Conservation (phyloP, 2,797 vertebrate genomes). For the Cirrhinus molitorella region DNA sequence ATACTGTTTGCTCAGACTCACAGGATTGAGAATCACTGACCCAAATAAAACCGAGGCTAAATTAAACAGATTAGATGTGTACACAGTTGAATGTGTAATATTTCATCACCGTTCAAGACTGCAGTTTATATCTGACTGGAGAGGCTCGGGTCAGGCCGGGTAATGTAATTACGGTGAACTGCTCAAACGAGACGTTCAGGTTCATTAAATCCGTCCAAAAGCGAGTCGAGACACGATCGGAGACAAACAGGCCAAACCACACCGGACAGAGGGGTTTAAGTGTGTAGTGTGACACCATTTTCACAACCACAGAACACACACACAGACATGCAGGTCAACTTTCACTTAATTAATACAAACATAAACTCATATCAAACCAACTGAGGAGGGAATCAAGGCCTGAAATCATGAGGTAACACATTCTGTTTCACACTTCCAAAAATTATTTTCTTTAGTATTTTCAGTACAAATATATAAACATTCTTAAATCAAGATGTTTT, state of each 20-base stretch:
- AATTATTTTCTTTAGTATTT: neutral
- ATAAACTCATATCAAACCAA: neutral
- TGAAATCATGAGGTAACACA: neutral
- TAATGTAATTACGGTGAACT: neutral
- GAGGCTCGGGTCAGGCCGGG: neutral
- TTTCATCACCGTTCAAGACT: neutral
- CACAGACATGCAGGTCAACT: too few species aligned
- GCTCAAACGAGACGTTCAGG: conserved; percentile 2
- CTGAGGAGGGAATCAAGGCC: neutral
- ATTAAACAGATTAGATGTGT: neutral
- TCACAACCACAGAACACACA: neutral
- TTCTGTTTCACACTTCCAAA: too few species aligned
- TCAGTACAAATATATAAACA: neutral
- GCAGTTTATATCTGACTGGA: neutral
- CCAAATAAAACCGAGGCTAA: too few species aligned
- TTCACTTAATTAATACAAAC: too few species aligned
- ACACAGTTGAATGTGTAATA: neutral
- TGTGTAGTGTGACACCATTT: neutral
- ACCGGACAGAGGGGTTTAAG: too few species aligned
- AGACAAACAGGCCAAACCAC: neutral
- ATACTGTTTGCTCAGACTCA: neutral
- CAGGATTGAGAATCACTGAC: too few species aligned
- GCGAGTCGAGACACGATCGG: neutral
- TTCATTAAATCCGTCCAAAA: neutral
- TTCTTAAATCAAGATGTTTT: too few species aligned